Conservation (phyloP, 1,140 invertebrate species). For the Trachymyrmex septentrionalis region DNA sequence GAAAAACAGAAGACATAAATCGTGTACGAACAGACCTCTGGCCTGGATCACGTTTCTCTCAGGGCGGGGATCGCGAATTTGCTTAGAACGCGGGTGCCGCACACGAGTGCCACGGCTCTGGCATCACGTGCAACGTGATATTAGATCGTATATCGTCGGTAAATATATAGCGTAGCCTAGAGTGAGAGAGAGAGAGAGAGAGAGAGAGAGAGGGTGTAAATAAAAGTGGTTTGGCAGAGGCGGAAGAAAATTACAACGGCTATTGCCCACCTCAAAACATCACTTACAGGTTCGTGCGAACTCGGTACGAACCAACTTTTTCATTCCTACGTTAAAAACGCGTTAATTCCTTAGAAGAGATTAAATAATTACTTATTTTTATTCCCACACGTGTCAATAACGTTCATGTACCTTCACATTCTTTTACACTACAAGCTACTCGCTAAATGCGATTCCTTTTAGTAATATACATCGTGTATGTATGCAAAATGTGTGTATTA, state of each 20-base stretch:
- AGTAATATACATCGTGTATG: neutral
- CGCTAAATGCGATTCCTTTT: neutral
- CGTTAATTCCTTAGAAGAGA: neutral
- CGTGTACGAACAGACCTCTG: slow-evolving; percentile 16
- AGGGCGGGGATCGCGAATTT: slow-evolving; percentile 46
- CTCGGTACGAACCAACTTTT: neutral
- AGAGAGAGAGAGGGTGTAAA: slow-evolving; percentile 34
- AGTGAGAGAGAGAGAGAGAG: slow-evolving; percentile 32
- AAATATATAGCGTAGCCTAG: slow-evolving; percentile 70
- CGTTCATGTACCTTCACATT: too few species aligned
- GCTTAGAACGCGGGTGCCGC: slow-evolving; percentile 61
- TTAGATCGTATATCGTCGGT: slow-evolving; percentile 77
- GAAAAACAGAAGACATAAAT: slow-evolving; percentile 37
- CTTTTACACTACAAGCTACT: neutral
- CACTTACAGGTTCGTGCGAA: slow-evolving; percentile 1
- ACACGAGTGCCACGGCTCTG: slow-evolving; percentile 47
- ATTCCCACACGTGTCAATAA: neutral
- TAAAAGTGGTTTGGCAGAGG: slow-evolving; percentile 53
- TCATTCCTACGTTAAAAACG: neutral
- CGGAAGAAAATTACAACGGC: slow-evolving; percentile 44
- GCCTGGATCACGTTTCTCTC: slow-evolving; percentile 47
- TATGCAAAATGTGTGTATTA: neutral
- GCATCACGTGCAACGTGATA: slow-evolving; percentile 71
- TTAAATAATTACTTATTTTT: neutral
- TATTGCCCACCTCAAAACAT: slow-evolving; percentile 43